Evolutionary conservation across 2,797 vertebrate species (phyloP), one percentile per base, ranked within the genome.

Genomic region (Rhynchotus rufescens): DNA sequence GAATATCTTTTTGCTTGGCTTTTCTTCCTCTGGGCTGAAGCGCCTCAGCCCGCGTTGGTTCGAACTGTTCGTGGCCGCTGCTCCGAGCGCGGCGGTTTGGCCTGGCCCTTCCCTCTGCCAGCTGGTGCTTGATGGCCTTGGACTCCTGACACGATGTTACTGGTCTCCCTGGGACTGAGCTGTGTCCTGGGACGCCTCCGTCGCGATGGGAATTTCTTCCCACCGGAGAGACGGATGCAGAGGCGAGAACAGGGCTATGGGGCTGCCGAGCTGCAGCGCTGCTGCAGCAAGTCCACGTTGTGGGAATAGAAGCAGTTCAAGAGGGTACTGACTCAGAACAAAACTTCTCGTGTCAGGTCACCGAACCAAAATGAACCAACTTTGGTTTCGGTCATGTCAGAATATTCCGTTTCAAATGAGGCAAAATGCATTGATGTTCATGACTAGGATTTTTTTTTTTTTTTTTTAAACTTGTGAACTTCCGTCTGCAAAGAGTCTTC

Each of bases 351-450:
- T 82, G 92, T 96, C 94, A 93, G 92, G 89, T 95, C 92, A 94
- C 89, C 59, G 88, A 95, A 94, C 90, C 84, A 94, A 88, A 93
- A 94, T 89, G 86, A 94, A 76, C 22, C 79, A 84, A 69, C 74
- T 34, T 76, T 79, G 65, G 93, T 96, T 96, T 96, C 92, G 79
- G 94, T 84, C 79, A 92, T 79, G 92, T 86, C 57, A 92, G 93
- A 86, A 89, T 89, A 92, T 59, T 94, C 92, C 75, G 32, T 86
- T 94, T 93, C 84, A 93, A 85, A 66, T 90, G 76, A 93, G 82
- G 92, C 60, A 73, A 42, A 84, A 79, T 36, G 45, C 38, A 72
- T 68, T 71, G 65, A 6, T 82, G 64, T 84, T 87, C 52, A 59
- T 28, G 66, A 85, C 67, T 25, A 17, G 22, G 47, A 73, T 72